These are phyloP conservation scores for Pteropus alecto DNA, from an alignment of 2,113 vertebrate species.

Conservation along the genomic window DNA sequence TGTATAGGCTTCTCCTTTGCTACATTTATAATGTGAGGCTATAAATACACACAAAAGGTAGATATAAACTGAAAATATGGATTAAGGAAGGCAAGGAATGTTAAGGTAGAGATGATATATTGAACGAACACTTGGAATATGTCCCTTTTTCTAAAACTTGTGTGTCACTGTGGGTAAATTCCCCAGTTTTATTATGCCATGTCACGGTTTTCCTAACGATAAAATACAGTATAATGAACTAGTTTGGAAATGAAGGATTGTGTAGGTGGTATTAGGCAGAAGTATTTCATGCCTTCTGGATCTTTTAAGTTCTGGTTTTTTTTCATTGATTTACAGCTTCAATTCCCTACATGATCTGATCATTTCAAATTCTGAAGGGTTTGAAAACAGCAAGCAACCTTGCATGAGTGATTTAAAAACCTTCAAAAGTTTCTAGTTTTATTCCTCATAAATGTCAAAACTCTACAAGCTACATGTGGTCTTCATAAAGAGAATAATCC, in stretches of 20 bases:
- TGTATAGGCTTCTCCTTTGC: background rate
- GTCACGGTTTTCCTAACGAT: background rate
- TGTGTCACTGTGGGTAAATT: background rate
- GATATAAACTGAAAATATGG: background rate
- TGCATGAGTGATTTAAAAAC: constrained; percentile 66
- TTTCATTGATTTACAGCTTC: constrained; percentile 61
- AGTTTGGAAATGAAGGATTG: background rate
- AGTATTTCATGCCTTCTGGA: background rate
- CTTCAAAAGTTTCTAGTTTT: constrained; percentile 53
- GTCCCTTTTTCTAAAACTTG: background rate
- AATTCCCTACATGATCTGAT: constrained; percentile 54
- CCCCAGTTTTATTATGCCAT: background rate
- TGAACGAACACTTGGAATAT: background rate
- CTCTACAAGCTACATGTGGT: constrained; percentile 25
- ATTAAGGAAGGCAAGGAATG: background rate
- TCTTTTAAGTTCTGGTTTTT: constrained; percentile 39
- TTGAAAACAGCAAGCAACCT: constrained; percentile 66
- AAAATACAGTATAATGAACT: background rate
- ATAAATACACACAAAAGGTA: background rate
- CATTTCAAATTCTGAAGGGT: constrained; percentile 56
- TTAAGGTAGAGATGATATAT: background rate
- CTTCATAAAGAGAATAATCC: constrained; percentile 45
- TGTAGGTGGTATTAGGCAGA: background rate
- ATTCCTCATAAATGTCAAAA: constrained; percentile 67
- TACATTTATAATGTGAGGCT: background rate